Conservation (phyloP, 2,797 vertebrate genomes). For the Amazona ochrocephala region DNA sequence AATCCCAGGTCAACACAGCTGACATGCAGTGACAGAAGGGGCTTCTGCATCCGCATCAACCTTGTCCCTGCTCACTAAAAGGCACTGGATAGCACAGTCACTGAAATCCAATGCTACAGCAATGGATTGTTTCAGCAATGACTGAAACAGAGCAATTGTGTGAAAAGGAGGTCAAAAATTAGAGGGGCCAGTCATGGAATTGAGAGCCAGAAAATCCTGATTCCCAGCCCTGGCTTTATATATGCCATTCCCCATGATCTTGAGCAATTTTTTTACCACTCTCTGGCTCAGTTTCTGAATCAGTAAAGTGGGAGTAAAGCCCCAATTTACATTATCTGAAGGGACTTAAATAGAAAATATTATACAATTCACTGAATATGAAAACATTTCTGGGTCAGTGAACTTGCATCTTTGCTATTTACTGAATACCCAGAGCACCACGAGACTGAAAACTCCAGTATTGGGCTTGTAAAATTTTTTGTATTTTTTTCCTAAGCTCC, state of each 20-base stretch:
- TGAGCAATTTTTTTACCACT: not conserved
- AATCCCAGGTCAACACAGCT: slow-evolving; percentile 38
- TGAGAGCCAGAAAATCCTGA: not conserved
- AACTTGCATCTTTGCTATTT: not conserved
- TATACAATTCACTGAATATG: not conserved
- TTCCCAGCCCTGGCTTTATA: not conserved
- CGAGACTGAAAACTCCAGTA: not conserved
- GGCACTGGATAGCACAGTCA: not conserved
- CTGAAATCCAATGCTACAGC: not conserved
- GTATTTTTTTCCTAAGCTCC: not conserved
- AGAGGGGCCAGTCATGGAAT: not conserved
- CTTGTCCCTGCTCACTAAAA: not conserved
- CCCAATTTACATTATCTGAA: not conserved
- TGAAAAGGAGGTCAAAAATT: not conserved
- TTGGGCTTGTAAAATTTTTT: not conserved
- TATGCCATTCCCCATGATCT: not conserved
- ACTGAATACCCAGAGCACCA: not conserved
- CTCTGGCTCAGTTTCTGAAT: not conserved
- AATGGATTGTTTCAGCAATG: not conserved
- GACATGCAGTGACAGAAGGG: slow-evolving; percentile 26
- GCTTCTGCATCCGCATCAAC: not conserved
- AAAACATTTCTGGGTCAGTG: not conserved
- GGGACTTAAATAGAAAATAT: not conserved
- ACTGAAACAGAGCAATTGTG: not conserved
- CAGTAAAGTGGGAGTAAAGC: not conserved